Conservation (phyloP, 1,140 invertebrate genomes). For the Archegozetes longisetosus region DNA sequence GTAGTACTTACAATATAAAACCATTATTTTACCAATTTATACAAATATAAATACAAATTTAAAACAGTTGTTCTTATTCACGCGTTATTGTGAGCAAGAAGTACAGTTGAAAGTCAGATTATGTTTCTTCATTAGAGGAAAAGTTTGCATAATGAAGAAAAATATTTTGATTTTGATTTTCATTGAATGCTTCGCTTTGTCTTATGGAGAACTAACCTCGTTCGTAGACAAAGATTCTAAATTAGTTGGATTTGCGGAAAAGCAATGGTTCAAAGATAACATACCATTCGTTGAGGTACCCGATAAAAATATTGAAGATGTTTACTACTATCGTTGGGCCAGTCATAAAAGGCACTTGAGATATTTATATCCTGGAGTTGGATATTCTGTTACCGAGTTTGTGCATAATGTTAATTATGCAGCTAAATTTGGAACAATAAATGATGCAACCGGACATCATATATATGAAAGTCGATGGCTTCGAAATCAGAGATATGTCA, state of each 20-base stretch:
- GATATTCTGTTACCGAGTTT: not conserved
- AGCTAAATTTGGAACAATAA: not conserved
- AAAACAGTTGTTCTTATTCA: too few species aligned
- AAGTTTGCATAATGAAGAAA: too few species aligned
- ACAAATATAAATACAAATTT: too few species aligned
- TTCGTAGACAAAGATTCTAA: not conserved
- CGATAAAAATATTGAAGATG: not conserved
- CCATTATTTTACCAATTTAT: too few species aligned
- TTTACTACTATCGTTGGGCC: not conserved
- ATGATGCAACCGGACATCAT: not conserved
- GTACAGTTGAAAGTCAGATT: too few species aligned
- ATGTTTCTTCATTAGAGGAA: too few species aligned
- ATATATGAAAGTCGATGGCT: not conserved
- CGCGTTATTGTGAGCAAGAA: too few species aligned
- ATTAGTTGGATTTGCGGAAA: not conserved
- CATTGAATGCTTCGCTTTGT: too few species aligned
- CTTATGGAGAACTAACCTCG: too few species aligned
- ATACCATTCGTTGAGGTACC: not conserved
- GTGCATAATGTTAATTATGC: not conserved
- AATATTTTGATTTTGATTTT: too few species aligned
- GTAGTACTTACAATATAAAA: too few species aligned
- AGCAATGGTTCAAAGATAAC: not conserved
- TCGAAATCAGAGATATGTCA: not conserved
- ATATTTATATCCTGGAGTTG: not conserved
- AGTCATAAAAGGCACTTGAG: not conserved